Base-by-base conservation (phyloP, 2,113 vertebrate genomes). In the Channa argus region DNA sequence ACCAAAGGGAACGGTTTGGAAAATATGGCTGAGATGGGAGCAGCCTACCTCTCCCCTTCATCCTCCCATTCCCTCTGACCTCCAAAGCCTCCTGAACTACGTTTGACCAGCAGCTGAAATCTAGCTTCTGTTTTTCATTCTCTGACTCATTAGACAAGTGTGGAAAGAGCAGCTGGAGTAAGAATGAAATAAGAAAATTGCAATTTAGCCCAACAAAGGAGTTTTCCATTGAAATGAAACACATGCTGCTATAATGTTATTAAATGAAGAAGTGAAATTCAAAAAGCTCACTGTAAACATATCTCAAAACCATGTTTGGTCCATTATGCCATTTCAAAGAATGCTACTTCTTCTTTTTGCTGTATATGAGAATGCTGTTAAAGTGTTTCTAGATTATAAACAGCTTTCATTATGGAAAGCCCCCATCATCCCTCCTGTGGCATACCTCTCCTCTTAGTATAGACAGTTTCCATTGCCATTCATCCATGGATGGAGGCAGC, bases 251-350 rank as follows among this genome's bases (percentile, higher is more conserved):
- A 3, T 1, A 24, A 60, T 8, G 50, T 45, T 46, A 15, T 45
- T 2, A 43, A 84, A 89, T 56, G 59, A 66, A 83, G 90, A 89
- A 91, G 8, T 47, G 67, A 87, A 84, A 90, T 72, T 41, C 60
- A 6, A 43, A 64, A 24, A 68, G 67, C 39, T n/a, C 15, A 38
- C 37, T 14, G 45, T 4, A 24, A 51, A 24, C 6, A 5, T 4
- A 2, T 0, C 3, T 50, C 47, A 45, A 37, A 74, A 55, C 64
- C 52, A 37, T 55, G 44, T 54, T 9, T 24, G 2, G 24, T 58
- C 73, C 71, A 65, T 71, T 55, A 44, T 47, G n/a, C 1, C 6
- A 9, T 58, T 47, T 80, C 1, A 56, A 64, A n/a, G 4, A 61
- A 10, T 14, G n/a, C 47, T 76, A 70, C 85, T 88, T 87, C 86